phyloP scores from a whole-genome alignment of 1,140 invertebrate genomes.

The Fopius arisanus region DNA sequence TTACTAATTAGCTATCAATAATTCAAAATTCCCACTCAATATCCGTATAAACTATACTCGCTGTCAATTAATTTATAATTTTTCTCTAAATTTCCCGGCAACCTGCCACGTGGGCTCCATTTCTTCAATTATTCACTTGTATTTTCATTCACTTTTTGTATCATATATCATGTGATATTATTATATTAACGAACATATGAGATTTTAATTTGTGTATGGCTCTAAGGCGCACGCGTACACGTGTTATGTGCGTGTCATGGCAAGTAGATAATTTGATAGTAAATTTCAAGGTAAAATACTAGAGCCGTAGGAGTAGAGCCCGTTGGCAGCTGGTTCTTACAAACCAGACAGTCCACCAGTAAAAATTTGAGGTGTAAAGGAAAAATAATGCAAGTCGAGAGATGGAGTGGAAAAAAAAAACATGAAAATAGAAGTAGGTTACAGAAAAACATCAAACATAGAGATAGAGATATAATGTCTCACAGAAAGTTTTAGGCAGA shows the following conservation, averaged over 20 bases:
- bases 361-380: not conserved
- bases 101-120: not conserved
- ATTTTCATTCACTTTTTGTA: not conserved
- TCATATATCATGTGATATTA: constrained; percentile 3
- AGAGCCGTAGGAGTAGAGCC: not conserved
- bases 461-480: constrained; percentile 42
- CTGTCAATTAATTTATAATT: not conserved
- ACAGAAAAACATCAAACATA: constrained; percentile 42
- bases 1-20: not conserved
- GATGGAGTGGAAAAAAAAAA: not conserved
- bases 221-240: constrained; percentile 26
- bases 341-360: not conserved
- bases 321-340: not conserved
- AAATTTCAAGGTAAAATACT: not conserved
- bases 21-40: not conserved
- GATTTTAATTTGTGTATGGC: not conserved
- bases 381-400: not conserved
- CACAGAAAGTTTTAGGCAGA: constrained; percentile 45
- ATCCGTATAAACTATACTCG: not conserved
- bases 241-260: not conserved
- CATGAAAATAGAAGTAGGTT: constrained; percentile 8
- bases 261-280: too few species aligned
- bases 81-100: not conserved
- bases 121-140: not conserved
- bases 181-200: constrained; percentile 27